These are phyloP conservation scores for Coendou prehensilis DNA, from an alignment of 2,797 vertebrate species.

Conservation along the genomic window DNA sequence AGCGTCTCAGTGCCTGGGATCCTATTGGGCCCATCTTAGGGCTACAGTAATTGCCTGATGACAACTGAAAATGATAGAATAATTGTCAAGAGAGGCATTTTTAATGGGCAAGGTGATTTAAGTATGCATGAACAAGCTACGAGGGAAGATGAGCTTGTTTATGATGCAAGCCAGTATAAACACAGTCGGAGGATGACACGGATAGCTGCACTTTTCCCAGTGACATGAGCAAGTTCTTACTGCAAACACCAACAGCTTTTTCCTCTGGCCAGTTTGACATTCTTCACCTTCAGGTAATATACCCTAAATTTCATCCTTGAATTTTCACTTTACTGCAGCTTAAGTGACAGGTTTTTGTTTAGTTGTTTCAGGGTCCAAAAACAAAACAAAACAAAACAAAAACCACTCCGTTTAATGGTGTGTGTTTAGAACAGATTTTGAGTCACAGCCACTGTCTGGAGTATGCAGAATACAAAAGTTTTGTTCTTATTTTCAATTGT, in stretches of 20 bases:
- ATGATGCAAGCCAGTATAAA: conserved; percentile 99
- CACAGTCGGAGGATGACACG: conserved; percentile 98
- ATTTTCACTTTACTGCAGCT: conserved; percentile 87
- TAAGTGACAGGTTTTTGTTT: conserved; percentile 88
- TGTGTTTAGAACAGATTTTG: conserved; percentile 82
- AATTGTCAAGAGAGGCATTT: conserved; percentile 99
- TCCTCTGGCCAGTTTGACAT: conserved; percentile 94
- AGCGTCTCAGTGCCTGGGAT: conserved; percentile 92
- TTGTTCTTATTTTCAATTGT: conserved; percentile 82
- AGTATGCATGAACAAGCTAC: conserved; percentile 98
- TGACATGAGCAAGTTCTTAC: conserved; percentile 94
- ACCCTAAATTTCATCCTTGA: conserved; percentile 90
- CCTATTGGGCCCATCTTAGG: conserved; percentile 93
- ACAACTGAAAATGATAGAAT: conserved; percentile 99
- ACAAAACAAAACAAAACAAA: background rate
- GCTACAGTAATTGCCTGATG: conserved; percentile 98
- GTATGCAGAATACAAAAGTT: conserved; percentile 87
- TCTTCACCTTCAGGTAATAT: conserved; percentile 97
- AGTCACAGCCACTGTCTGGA: conserved; percentile 83
- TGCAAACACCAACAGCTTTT: conserved; percentile 93
- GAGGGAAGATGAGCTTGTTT: conserved; percentile 97
- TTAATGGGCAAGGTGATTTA: conserved; percentile 98
- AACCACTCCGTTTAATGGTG: conserved; percentile 82
- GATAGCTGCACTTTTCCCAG: conserved; percentile 95
- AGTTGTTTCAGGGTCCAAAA: conserved; percentile 82